Conservation (phyloP, 2,113 vertebrate genomes). For the Panurus biarmicus region DNA sequence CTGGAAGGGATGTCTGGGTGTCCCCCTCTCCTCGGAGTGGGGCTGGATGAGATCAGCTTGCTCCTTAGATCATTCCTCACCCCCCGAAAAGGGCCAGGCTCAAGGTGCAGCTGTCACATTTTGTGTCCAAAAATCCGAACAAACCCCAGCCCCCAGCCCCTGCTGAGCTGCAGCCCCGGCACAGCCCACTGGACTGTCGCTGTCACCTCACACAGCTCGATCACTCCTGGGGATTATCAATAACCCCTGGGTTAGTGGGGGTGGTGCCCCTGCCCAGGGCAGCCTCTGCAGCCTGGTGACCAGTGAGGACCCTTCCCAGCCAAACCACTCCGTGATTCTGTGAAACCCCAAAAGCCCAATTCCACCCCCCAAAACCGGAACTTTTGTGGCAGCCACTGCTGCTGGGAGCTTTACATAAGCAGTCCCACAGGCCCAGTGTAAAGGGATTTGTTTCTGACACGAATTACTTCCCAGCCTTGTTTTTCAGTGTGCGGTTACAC, state of each 20-base stretch:
- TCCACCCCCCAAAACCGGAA: accelerated
- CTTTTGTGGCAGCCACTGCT: not conserved
- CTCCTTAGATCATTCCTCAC: accelerated
- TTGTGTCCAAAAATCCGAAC: not conserved
- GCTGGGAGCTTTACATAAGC: not conserved
- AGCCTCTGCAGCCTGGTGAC: no score
- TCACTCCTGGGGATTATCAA: not conserved
- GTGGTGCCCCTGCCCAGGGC: not conserved
- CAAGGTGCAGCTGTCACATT: accelerated
- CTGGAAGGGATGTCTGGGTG: not conserved
- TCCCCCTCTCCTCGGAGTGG: not conserved
- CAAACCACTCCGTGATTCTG: not conserved
- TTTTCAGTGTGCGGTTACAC: not conserved
- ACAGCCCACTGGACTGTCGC: no score
- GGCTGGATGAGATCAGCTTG: not conserved
- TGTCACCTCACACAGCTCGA: not conserved
- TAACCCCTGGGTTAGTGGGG: no score
- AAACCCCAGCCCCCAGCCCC: no score
- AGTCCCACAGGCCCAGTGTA: not conserved
- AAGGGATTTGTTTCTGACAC: not conserved
- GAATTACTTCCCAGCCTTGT: not conserved
- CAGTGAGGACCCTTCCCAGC: not conserved
- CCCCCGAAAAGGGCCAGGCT: no score
- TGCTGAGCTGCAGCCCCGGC: no score
- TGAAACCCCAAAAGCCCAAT: no score